Conservation (phyloP, 2,113 vertebrate species). For the Myxocyprinus asiaticus region DNA sequence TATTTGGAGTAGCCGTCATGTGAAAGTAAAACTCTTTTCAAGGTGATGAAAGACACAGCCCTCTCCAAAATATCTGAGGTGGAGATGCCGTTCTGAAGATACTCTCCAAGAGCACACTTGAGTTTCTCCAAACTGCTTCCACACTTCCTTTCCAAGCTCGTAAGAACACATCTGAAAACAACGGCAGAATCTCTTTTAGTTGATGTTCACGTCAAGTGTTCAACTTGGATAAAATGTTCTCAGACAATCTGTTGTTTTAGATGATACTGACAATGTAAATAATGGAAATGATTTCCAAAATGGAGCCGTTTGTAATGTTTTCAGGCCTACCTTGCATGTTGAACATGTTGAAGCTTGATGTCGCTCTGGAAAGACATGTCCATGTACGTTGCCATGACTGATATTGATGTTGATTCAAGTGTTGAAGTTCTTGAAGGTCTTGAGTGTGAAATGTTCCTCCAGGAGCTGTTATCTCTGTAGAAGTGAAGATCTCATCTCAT, state of each 20-base stretch:
- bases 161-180: constrained; percentile 70
- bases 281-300: too few relatives aligned
- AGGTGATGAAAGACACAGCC: constrained; percentile 72
- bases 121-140: constrained; percentile 70
- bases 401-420: neutral
- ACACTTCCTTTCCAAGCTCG: constrained; percentile 73
- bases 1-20: constrained; percentile 74
- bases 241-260: too few relatives aligned
- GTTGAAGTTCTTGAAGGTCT: neutral
- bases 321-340: constrained; percentile 60
- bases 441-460: neutral
- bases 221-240: rapidly evolving
- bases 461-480: neutral
- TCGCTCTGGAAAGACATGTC: constrained; percentile 69
- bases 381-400: constrained; percentile 67
- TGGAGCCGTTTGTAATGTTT: neutral
- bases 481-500: constrained; percentile 14
- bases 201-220: neutral
- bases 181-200: constrained; percentile 25
- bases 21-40: constrained; percentile 68
- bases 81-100: constrained; percentile 65
- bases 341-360: constrained; percentile 52
- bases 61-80: constrained; percentile 74
- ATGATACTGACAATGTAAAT: neutral
- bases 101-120: constrained; percentile 68